These are phyloP conservation scores for Syngnathus floridae DNA, from an alignment of 2,113 vertebrate genomes.

Conservation along the genomic window DNA sequence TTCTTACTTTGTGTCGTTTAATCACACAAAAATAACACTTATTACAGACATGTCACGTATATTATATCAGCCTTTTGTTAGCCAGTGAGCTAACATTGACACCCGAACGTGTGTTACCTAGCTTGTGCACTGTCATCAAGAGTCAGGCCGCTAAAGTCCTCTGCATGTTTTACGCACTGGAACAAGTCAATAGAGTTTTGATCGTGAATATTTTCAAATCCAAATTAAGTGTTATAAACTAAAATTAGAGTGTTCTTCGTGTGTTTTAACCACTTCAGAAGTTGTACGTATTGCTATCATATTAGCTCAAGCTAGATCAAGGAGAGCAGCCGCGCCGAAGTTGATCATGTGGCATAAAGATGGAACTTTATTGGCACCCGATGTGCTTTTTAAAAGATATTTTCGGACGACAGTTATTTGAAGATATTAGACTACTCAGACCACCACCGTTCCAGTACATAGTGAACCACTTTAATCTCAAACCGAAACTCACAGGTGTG, in stretches of 20 bases:
- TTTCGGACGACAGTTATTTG: not conserved
- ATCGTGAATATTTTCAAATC: not conserved
- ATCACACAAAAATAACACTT: not conserved
- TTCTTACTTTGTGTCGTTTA: not conserved
- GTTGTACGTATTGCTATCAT: not conserved
- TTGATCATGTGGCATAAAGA: not conserved
- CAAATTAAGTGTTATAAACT: not conserved
- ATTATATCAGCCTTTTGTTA: not conserved
- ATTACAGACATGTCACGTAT: not conserved
- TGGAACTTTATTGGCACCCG: not conserved
- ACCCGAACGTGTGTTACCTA: conserved; percentile 7
- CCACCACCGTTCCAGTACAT: not conserved
- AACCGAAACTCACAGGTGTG: not conserved
- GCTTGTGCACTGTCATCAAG: conserved; percentile 67
- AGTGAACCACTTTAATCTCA: not conserved
- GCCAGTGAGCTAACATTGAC: not conserved
- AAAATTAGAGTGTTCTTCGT: not conserved
- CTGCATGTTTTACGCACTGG: not conserved
- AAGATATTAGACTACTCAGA: not conserved
- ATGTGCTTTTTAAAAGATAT: not conserved
- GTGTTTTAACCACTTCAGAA: not conserved
- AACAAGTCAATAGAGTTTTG: not conserved
- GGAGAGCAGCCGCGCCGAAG: not conserved
- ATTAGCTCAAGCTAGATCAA: not conserved
- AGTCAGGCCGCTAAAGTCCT: conserved; percentile 51